These are phyloP conservation scores for Pempheris klunzingeri DNA, from an alignment of 2,797 vertebrate genomes.

Conservation along the genomic window DNA sequence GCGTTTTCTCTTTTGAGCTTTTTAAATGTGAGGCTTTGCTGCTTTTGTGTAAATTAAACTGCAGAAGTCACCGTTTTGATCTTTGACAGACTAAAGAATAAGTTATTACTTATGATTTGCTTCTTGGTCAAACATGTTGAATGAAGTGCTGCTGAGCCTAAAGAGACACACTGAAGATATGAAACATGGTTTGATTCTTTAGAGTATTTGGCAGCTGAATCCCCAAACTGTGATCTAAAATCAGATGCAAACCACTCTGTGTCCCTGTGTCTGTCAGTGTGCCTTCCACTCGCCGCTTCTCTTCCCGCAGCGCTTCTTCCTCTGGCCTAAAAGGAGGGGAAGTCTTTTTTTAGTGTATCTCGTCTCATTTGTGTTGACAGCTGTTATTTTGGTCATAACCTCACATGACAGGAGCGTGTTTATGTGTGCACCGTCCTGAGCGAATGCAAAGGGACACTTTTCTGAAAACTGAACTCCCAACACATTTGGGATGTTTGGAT, in stretches of 20 bases:
- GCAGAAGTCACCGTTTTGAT: neutral
- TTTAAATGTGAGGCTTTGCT: neutral
- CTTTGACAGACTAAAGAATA: neutral
- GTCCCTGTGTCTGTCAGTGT: neutral
- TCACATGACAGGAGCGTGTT: slow-evolving; percentile 35
- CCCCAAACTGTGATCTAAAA: slow-evolving; percentile 1
- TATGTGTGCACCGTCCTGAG: slow-evolving; percentile 19
- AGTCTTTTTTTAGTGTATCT: neutral
- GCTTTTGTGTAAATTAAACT: neutral
- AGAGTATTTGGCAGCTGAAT: neutral
- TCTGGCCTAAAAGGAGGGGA: slow-evolving; percentile 17
- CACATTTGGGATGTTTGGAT: slow-evolving; percentile 55
- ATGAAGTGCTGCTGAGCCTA: neutral
- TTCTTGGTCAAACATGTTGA: neutral
- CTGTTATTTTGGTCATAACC: slow-evolving; percentile 47
- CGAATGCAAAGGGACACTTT: slow-evolving; percentile 34
- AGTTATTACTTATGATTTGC: neutral
- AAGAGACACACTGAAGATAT: neutral
- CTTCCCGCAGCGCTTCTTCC: slow-evolving; percentile 8
- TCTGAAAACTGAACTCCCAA: slow-evolving; percentile 39
- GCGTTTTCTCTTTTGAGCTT: neutral
- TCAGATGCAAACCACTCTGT: slow-evolving; percentile 10
- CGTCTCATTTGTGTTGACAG: slow-evolving; percentile 31
- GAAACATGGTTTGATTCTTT: neutral
- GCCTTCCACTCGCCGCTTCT: neutral